Base-by-base conservation (phyloP, 2,113 vertebrate genomes). In the Clarias magur region DNA sequence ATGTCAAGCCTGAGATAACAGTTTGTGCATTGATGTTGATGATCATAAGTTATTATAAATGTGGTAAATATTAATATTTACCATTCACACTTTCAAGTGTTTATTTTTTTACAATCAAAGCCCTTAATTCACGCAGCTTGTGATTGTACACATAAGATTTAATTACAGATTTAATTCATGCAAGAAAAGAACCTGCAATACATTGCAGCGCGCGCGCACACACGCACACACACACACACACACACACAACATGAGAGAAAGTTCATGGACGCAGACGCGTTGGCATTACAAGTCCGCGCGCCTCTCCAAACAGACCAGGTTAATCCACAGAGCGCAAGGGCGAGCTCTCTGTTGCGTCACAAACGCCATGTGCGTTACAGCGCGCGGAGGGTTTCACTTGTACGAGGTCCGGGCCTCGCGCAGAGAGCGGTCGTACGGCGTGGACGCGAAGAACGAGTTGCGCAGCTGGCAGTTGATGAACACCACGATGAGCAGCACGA, bases 381-480 rank as follows among this genome's bases (percentile, higher is more conserved):
- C 56, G 56, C 38, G 53, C 19, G 42, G n/a, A 23, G 3, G 11
- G n/a, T 10, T 53, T 86, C 87, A 96, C 84, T 95, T 99, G 95
- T 97, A 99, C 68, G 97, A 97, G 90, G 95, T 97, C 89, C 98
- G 95, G 60, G 98, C 96, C 89, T 99, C 98, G 90, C 98, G 92
- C 91, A 99, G 94, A 1, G 98, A 99, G 90, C 98, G 97, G 93
- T 99, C 98, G 75, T 99, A 99, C 94, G 98, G 98, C 93, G 99
- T 96, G 85, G 97, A 97, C 30, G 97, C 97, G 90, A 99, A 99
- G 91, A 98, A 98, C 91, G 98, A 99, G 93, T 97, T 97, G 93
- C 97, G 96, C 90, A 99, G 96, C 95, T 99, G 98, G 88, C 98
- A 99, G 95, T 99, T 98, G 87, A 99, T 99, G 94, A 98, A 99